Evolutionary conservation across 2,888 invertebrate species (phyloP).

Genomic region (Dynastes tityus): DNA sequence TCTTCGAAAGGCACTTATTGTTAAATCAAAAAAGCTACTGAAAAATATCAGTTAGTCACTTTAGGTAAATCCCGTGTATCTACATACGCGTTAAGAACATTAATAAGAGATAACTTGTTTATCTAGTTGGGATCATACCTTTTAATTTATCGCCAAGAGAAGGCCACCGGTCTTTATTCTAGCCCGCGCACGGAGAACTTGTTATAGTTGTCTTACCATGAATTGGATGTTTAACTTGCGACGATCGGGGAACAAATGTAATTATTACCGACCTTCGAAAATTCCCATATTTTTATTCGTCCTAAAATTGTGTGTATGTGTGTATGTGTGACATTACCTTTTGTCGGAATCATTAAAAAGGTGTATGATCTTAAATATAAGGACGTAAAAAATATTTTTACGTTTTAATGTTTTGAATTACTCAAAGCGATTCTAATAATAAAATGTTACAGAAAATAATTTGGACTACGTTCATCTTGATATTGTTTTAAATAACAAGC

Average conservation of each 20-base stretch:
- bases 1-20: too few species aligned
- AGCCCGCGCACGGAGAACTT: neutral
- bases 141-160: neutral
- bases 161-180: neutral
- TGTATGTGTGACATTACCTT: neutral
- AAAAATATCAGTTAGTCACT: conserved; percentile 6
- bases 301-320: neutral
- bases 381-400: too few species aligned
- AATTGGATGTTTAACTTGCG: conserved; percentile 1
- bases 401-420: too few species aligned
- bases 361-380: too few species aligned
- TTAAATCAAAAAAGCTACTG: neutral
- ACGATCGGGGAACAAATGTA: neutral
- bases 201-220: conserved; percentile 17
- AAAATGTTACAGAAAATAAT: too few species aligned
- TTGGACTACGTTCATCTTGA: too few species aligned
- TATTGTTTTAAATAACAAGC: too few species aligned
- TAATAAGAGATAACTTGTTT: conserved; percentile 19
- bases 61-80: conserved; percentile 17
- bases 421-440: too few species aligned
- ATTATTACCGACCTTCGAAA: conserved; percentile 28
- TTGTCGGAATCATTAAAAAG: neutral
- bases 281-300: neutral
- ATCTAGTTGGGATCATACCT: neutral
- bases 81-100: neutral